phyloP scores from a whole-genome alignment of 2,797 vertebrate genomes.

The Clarias fuscus region DNA sequence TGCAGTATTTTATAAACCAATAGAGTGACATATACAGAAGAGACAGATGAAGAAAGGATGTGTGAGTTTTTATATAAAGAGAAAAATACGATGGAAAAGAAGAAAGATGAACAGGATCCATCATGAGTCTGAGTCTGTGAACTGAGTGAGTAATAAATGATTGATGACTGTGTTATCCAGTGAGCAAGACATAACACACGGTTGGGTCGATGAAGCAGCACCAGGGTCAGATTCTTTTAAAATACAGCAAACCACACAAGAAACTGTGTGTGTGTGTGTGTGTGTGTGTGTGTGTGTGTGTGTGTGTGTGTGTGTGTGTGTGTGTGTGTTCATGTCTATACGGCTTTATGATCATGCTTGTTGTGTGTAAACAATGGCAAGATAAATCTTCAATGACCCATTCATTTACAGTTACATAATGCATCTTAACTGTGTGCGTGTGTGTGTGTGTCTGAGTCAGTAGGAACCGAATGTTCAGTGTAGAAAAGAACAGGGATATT shows the following conservation, averaged over 20 bases:
- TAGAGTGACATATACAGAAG: not conserved
- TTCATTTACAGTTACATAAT: conserved; percentile 10
- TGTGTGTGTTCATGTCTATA: not conserved
- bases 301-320: conserved; percentile 24
- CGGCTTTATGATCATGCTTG: not conserved
- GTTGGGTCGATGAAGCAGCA: not conserved
- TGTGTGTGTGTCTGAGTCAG: conserved; percentile 7
- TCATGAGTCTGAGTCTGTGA: not conserved
- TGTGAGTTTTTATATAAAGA: not conserved
- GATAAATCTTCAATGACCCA: conserved; percentile 1
- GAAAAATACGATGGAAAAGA: not conserved
- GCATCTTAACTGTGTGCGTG: conserved; percentile 11
- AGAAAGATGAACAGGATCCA: conserved; percentile 11
- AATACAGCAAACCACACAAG: not conserved
- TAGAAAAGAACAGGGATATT: conserved; percentile 44
- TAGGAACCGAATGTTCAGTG: conserved; percentile 40
- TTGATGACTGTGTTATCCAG: too few species aligned
- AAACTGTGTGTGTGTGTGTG: not conserved
- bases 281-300: too few species aligned
- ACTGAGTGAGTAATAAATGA: not conserved
- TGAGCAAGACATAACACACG: not conserved
- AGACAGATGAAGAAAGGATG: not conserved
- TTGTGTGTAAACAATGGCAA: conserved; percentile 8
- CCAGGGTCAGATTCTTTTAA: not conserved
- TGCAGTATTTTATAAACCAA: conserved; percentile 29